A percentile compares a stretch with the other conserved stretches of the same genome.
Evolutionary conservation across 2,888 invertebrate genomes (phyloP).

Genomic region (Auanema sp.): DNA sequence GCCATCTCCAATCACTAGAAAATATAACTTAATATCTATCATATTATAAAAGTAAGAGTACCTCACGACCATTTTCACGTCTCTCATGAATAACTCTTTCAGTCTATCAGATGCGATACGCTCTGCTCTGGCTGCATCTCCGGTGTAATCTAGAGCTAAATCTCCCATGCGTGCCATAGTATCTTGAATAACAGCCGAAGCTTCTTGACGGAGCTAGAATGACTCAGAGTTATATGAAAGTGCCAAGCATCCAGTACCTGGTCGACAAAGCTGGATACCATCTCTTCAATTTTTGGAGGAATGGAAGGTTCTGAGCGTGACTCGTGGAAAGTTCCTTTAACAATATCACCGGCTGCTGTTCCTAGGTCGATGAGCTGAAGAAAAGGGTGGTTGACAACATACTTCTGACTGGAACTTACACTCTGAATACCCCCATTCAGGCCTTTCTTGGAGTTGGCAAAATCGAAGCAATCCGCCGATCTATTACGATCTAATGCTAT

Average conservation of each 20-base stretch:
- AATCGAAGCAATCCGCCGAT: constrained; percentile 20
- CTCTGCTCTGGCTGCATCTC: constrained; percentile 27
- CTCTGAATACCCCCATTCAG: constrained; percentile 26
- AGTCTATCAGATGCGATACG: constrained; percentile 27
- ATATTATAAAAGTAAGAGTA: constrained; percentile 6
- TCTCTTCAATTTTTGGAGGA: constrained; percentile 22
- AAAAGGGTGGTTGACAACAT: background rate
- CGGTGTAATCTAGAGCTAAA: constrained; percentile 10
- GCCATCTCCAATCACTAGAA: constrained; percentile 44
- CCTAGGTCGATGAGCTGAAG: constrained; percentile 28
- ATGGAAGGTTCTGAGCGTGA: no score
- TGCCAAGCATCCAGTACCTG: constrained; percentile 11
- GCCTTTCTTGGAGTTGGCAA: constrained; percentile 34
- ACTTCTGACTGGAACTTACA: constrained; percentile 5
- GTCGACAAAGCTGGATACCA: constrained; percentile 32
- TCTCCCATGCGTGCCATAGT: constrained; percentile 21
- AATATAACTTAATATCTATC: background rate
- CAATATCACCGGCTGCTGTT: constrained; percentile 17
- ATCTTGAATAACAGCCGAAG: constrained; percentile 23
- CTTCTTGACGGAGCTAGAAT: constrained; percentile 28
- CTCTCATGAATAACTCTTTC: constrained; percentile 31
- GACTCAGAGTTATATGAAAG: background rate
- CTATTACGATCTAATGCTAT: constrained; percentile 34
- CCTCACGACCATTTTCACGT: constrained; percentile 31
- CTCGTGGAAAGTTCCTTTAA: constrained; percentile 1